A percentile compares a stretch with the other conserved stretches of the same genome.
Evolutionary conservation across 2,888 invertebrate genomes (phyloP).

Genomic region (Rhaphigaster nebulosa): DNA sequence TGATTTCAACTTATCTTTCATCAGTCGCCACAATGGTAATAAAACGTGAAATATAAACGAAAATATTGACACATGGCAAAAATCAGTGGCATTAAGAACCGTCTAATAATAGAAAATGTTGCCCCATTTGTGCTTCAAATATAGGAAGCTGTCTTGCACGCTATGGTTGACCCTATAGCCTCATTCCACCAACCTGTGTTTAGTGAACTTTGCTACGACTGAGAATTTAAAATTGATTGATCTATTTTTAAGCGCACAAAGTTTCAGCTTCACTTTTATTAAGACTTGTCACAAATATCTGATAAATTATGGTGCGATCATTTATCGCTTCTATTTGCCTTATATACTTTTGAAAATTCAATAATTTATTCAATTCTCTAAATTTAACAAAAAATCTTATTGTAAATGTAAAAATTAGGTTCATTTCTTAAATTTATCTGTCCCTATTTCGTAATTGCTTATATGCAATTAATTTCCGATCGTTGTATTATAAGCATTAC

Average conservation of each 20-base stretch:
- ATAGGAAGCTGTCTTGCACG: background rate
- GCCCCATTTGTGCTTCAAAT: constrained; percentile 27
- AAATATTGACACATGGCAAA: constrained; percentile 21
- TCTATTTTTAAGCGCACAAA: background rate
- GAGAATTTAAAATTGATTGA: background rate
- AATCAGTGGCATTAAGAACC: background rate
- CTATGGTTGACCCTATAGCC: constrained; percentile 45
- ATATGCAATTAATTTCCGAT: too few species aligned
- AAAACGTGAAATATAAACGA: background rate
- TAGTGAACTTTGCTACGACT: constrained; percentile 2
- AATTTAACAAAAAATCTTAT: too few species aligned
- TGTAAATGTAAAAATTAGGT: too few species aligned
- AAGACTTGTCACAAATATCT: background rate
- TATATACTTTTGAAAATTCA: too few species aligned
- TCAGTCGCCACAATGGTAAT: background rate
- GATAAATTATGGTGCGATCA: background rate
- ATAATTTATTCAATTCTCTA: too few species aligned
- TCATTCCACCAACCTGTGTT: constrained; percentile 25
- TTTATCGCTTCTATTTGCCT: too few species aligned
- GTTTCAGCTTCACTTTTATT: background rate
- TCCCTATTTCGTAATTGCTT: too few species aligned
- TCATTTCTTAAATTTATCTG: too few species aligned
- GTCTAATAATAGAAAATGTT: constrained; percentile 39
- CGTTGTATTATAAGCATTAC: too few species aligned
- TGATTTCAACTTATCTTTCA: background rate